A percentile compares a stretch with the other conserved stretches of the same genome.
phyloP scores from a whole-genome alignment of 1,140 invertebrate genomes.

The Limonius californicus region DNA sequence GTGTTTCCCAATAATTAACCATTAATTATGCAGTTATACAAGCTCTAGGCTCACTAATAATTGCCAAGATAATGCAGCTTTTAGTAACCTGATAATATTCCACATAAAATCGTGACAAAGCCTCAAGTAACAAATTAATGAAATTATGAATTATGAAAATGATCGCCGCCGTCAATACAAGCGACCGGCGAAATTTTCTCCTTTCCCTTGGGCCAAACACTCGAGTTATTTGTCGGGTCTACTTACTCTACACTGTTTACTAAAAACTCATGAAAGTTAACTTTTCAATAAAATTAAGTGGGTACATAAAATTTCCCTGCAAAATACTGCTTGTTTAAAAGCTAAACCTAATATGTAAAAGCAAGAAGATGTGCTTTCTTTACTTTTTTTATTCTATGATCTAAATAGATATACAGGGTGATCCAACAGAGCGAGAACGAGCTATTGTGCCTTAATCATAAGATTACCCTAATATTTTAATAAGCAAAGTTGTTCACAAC shows the following conservation, averaged over 20 bases:
- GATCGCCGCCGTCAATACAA: conserved; percentile 43
- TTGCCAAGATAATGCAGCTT: conserved; percentile 45
- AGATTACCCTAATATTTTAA: too few species aligned
- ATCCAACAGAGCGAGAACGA: too few species aligned
- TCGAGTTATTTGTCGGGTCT: background rate
- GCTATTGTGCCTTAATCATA: too few species aligned
- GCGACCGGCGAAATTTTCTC: conserved; percentile 27
- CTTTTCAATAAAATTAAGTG: background rate
- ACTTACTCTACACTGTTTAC: conserved; percentile 4
- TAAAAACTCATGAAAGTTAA: background rate
- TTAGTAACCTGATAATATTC: conserved; percentile 47
- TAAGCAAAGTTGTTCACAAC: too few species aligned
- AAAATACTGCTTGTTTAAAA: too few species aligned
- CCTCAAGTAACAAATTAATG: conserved; percentile 49
- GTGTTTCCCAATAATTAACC: conserved; percentile 38
- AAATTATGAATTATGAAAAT: conserved; percentile 51
- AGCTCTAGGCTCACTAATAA: conserved; percentile 45
- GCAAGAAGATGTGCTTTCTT: too few species aligned
- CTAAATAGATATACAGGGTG: too few species aligned
- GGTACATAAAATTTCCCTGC: too few species aligned
- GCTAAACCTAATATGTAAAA: too few species aligned
- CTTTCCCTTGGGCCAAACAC: background rate
- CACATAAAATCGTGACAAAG: conserved; percentile 49
- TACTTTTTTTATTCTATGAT: too few species aligned
- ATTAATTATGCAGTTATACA: conserved; percentile 48